Evolutionary conservation across 2,113 vertebrate species (phyloP).

Genomic region (Sporophila hypoxantha): DNA sequence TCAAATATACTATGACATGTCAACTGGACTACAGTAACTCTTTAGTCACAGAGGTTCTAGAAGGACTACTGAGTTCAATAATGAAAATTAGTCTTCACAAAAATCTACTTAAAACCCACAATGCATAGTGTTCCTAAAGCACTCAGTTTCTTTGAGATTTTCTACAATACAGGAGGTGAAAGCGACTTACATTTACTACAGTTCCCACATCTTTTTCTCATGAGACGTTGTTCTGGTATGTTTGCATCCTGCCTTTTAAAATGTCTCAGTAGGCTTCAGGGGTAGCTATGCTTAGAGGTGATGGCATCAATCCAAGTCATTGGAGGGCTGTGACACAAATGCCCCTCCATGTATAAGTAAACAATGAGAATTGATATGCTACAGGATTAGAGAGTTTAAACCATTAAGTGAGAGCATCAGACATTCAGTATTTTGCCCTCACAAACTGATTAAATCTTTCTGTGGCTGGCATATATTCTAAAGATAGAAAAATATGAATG

Average conservation of each 20-base stretch:
- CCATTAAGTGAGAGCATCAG: neutral
- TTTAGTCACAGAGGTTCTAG: neutral
- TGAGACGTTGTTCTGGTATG: neutral
- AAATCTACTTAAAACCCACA: neutral
- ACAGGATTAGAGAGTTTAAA: neutral
- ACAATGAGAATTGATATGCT: neutral
- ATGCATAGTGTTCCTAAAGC: neutral
- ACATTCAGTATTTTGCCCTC: neutral
- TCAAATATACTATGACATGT: neutral
- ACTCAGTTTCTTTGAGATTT: neutral
- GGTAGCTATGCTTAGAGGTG: neutral
- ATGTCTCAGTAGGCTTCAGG: neutral
- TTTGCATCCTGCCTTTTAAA: neutral
- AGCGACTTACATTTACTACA: neutral
- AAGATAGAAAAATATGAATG: neutral
- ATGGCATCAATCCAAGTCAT: neutral
- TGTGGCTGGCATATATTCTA: neutral
- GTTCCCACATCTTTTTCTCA: neutral
- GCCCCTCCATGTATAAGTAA: neutral
- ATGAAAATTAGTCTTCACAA: neutral
- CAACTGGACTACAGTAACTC: neutral
- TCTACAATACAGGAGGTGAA: neutral
- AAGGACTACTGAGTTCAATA: neutral
- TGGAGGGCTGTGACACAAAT: neutral
- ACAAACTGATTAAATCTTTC: neutral